These are phyloP conservation scores for Phyllotreta striolata DNA, from an alignment of 2,888 invertebrate species.

Conservation along the genomic window DNA sequence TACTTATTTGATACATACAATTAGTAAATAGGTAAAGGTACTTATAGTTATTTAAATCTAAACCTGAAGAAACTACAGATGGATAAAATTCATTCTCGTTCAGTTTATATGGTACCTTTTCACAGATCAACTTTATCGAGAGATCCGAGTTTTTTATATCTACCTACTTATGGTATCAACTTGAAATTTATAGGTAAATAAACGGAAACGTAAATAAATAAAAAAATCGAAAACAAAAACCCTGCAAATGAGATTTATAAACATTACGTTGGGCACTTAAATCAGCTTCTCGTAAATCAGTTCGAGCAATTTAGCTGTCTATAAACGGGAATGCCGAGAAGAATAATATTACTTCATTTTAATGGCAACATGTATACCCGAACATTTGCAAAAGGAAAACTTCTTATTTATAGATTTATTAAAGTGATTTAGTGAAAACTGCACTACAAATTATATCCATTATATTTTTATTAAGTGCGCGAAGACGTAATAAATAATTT, in stretches of 20 bases:
- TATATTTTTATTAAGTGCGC: constrained; percentile 12
- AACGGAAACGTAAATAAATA: background rate
- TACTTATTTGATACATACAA: too few species aligned
- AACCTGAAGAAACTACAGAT: too few species aligned
- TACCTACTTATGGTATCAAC: too few species aligned
- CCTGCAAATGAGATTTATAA: constrained; percentile 15
- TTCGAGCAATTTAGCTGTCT: constrained; percentile 35
- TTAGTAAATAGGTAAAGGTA: background rate
- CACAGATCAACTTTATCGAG: too few species aligned
- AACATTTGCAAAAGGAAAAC: constrained; percentile 10
- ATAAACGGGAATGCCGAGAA: constrained; percentile 41
- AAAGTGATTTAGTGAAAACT: constrained; percentile 21
- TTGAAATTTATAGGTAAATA: too few species aligned
- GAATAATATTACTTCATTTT: constrained; percentile 57
- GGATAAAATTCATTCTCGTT: too few species aligned
- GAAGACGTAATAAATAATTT: background rate
- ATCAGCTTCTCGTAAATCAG: constrained; percentile 35
- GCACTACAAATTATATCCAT: constrained; percentile 27
- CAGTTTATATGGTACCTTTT: too few species aligned
- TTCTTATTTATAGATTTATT: constrained; percentile 21
- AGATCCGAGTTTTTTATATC: too few species aligned
- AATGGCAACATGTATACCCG: constrained; percentile 54
- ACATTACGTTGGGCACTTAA: constrained; percentile 20
- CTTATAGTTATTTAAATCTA: background rate
- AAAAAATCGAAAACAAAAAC: constrained; percentile 5